Percentiles rank a stretch among this genome's conserved stretches.
Evolutionary conservation across 1,140 invertebrate species (phyloP).

Genomic region (Akabosia matsudoensis): DNA sequence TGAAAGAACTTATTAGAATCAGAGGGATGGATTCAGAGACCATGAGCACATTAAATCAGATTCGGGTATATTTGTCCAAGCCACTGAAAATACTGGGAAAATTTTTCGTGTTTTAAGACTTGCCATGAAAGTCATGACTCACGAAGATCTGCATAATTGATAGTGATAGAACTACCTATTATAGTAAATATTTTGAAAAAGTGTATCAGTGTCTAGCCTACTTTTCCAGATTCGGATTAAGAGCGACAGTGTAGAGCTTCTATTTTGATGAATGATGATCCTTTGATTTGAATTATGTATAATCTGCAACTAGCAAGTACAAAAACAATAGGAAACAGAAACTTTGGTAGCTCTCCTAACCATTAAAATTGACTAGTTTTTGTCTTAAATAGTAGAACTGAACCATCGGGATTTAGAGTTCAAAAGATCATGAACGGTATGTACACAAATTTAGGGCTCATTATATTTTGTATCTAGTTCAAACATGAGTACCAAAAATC

Average conservation of each 20-base stretch:
- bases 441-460: background rate
- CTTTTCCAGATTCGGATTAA: no score
- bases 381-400: no score
- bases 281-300: no score
- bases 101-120: background rate
- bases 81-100: background rate
- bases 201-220: background rate
- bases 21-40: background rate
- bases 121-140: background rate
- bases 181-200: background rate
- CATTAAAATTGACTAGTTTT: no score
- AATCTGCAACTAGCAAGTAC: no score
- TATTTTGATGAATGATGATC: no score
- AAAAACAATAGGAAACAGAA: no score
- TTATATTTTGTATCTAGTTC: background rate
- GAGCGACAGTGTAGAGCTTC: no score
- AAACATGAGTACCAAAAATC: background rate
- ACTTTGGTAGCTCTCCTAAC: no score
- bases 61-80: background rate
- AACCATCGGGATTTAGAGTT: constrained; percentile 15
- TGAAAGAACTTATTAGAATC: no score
- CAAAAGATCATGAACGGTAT: constrained; percentile 21
- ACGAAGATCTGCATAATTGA: background rate
- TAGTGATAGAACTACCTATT: no score
- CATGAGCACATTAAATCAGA: background rate